Conservation (phyloP, 2,888 invertebrate species). For the Caenorhabditis plicata region DNA sequence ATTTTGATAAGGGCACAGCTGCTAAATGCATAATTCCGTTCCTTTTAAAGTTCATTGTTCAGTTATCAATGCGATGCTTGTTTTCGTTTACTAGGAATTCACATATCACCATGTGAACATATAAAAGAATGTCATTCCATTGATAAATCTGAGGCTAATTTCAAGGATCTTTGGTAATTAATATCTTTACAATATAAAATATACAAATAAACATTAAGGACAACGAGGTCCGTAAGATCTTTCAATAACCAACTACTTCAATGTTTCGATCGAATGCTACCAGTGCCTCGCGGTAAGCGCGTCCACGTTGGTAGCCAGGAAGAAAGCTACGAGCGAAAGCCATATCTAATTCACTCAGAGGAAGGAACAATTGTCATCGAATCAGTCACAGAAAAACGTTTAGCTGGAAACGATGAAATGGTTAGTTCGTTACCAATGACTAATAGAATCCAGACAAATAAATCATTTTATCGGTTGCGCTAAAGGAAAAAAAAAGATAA, state of each 20-base stretch:
- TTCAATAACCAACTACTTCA: slow-evolving; percentile 5
- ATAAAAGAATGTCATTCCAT: slow-evolving; percentile 8
- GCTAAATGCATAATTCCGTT: background rate
- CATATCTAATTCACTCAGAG: too few species aligned
- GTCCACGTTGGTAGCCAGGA: too few species aligned
- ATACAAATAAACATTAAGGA: slow-evolving; percentile 7
- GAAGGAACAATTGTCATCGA: too few species aligned
- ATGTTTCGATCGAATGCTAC: slow-evolving; percentile 16
- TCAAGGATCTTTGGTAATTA: slow-evolving; percentile 16
- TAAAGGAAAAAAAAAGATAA: too few species aligned
- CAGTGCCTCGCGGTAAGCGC: slow-evolving; percentile 18
- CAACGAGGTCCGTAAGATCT: background rate
- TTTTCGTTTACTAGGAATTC: slow-evolving; percentile 1
- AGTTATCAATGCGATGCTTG: slow-evolving; percentile 17
- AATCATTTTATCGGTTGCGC: too few species aligned
- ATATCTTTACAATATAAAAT: background rate
- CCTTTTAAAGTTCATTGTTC: background rate
- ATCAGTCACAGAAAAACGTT: too few species aligned
- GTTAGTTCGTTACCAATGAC: too few species aligned
- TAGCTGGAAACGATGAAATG: too few species aligned
- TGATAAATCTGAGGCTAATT: background rate
- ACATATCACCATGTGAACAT: slow-evolving; percentile 23
- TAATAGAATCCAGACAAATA: too few species aligned
- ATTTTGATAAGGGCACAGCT: too few species aligned
- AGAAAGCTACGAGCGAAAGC: too few species aligned